Evolutionary conservation across 2,888 invertebrate species (phyloP).

Genomic region (Catocala sponsa): DNA sequence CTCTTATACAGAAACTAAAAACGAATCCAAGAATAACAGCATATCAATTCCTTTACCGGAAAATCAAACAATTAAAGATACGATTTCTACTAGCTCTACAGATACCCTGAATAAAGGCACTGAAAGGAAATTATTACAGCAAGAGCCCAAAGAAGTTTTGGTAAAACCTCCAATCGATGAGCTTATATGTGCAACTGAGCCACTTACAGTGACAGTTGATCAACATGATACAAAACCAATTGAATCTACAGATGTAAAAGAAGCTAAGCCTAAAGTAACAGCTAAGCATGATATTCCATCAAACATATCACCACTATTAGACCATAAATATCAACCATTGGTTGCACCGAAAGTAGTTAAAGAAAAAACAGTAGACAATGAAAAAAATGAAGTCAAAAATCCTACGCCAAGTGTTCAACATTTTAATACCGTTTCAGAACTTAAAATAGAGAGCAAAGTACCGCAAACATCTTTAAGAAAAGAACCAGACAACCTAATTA

Average conservation of each 20-base stretch:
- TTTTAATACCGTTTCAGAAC: background rate
- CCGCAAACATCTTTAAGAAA: conserved; percentile 15
- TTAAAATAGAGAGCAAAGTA: conserved; percentile 13
- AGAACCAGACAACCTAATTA: conserved; percentile 14
- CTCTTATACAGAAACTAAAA: background rate
- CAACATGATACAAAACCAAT: conserved; percentile 11
- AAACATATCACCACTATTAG: conserved; percentile 9
- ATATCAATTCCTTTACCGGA: background rate
- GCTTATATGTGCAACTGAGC: background rate
- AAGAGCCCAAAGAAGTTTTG: background rate
- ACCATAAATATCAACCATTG: conserved; percentile 4
- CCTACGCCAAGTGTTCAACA: background rate
- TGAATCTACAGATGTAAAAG: conserved; percentile 8
- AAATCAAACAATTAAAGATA: background rate
- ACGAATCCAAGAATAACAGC: background rate
- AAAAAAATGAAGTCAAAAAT: too few species aligned
- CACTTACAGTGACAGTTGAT: conserved; percentile 2
- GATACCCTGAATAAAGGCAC: conserved; percentile 3
- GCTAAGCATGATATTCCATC: conserved; percentile 3
- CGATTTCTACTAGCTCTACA: background rate
- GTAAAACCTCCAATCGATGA: background rate
- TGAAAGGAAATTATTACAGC: background rate
- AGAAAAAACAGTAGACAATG: conserved; percentile 9
- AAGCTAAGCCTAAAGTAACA: conserved; percentile 6
- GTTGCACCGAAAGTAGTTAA: background rate